A percentile compares a stretch with the other conserved stretches of the same genome.
These are phyloP conservation scores for Paramormyrops hopkinsi DNA, from an alignment of 2,797 vertebrate species.

Conservation along the genomic window DNA sequence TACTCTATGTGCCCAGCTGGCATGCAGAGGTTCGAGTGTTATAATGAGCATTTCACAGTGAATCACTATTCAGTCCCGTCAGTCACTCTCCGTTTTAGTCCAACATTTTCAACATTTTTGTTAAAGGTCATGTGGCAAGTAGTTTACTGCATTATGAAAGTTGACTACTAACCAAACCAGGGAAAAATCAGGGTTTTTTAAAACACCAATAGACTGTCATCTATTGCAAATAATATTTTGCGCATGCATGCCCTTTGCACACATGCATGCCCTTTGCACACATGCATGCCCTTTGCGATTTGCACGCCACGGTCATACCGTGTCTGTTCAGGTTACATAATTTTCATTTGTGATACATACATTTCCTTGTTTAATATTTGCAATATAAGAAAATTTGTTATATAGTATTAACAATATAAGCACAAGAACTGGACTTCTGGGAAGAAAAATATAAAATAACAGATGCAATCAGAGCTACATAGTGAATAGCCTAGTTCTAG, in stretches of 20 bases:
- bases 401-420: background rate
- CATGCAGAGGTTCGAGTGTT: background rate
- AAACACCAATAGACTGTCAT: background rate
- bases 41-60: background rate
- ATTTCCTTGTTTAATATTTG: background rate
- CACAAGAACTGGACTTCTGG: background rate
- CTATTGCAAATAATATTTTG: background rate
- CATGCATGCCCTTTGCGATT: background rate
- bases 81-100: background rate
- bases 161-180: background rate
- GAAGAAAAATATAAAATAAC: background rate
- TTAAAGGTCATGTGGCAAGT: background rate
- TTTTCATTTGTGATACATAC: background rate
- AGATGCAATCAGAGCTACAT: background rate
- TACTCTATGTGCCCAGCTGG: background rate
- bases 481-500: background rate
- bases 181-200: background rate
- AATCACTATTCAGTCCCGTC: background rate
- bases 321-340: background rate
- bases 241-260: too few species aligned
- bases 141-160: background rate
- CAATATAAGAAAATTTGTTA: background rate
- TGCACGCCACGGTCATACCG: background rate
- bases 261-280: too few species aligned
- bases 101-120: background rate